Conservation (phyloP, 2,888 invertebrate species). For the Philopedon plagiatum region DNA sequence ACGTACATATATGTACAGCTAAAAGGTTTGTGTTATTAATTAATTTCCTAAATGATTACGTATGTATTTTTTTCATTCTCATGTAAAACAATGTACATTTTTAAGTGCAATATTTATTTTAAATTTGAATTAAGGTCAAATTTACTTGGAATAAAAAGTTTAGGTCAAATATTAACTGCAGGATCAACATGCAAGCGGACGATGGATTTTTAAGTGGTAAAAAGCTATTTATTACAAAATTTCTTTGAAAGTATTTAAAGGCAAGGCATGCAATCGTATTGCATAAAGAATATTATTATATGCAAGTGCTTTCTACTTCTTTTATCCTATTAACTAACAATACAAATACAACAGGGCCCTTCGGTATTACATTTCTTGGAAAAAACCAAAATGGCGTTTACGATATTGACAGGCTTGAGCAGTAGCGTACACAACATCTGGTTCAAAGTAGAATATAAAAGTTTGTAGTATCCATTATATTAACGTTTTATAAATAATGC, state of each 20-base stretch:
- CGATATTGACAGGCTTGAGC: background rate
- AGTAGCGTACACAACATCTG: too few relatives aligned
- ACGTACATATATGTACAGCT: too few relatives aligned
- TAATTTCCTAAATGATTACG: too few relatives aligned
- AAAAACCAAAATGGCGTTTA: background rate
- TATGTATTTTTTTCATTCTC: too few relatives aligned
- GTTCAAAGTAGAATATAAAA: too few relatives aligned
- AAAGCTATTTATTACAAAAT: background rate
- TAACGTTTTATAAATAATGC: too few relatives aligned
- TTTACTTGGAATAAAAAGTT: background rate
- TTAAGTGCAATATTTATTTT: too few relatives aligned
- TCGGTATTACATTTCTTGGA: conserved; percentile 1
- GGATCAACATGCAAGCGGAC: background rate
- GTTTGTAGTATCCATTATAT: too few relatives aligned
- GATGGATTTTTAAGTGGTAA: background rate
- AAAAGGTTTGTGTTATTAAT: too few relatives aligned
- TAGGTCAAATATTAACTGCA: background rate
- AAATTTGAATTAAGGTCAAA: too few relatives aligned
- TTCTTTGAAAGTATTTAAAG: background rate
- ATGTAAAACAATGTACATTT: too few relatives aligned
- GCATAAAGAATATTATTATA: background rate
- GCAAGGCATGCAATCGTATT: background rate
- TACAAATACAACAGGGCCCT: background rate
- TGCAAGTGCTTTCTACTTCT: background rate
- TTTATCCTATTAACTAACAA: background rate